These are phyloP conservation scores for Allophyes oxyacanthae DNA, from an alignment of 2,888 invertebrate species.

Conservation along the genomic window DNA sequence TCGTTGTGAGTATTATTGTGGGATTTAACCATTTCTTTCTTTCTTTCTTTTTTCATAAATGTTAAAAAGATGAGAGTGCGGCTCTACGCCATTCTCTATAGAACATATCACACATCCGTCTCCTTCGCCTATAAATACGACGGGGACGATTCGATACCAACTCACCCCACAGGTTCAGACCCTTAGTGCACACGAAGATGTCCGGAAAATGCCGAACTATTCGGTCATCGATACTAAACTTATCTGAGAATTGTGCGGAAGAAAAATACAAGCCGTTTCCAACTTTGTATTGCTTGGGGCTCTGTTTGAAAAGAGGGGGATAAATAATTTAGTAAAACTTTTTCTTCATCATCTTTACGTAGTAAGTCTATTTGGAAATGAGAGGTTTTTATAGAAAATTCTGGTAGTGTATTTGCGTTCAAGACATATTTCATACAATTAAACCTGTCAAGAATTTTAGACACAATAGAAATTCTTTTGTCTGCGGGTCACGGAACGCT, in stretches of 20 bases:
- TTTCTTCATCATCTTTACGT: conserved; percentile 1
- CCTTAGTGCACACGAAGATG: conserved; percentile 37
- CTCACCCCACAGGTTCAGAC: conserved; percentile 51
- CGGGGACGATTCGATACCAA: conserved; percentile 74
- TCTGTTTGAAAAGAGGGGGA: not conserved
- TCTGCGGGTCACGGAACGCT: too few relatives aligned
- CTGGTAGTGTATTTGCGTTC: too few relatives aligned
- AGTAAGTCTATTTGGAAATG: too few relatives aligned
- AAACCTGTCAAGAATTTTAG: too few relatives aligned
- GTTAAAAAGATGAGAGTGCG: conserved; percentile 2
- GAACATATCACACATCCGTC: conserved; percentile 72
- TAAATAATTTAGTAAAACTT: not conserved
- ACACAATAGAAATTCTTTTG: too few relatives aligned
- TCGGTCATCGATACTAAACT: conserved; percentile 39
- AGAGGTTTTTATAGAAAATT: too few relatives aligned
- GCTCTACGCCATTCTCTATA: conserved; percentile 58
- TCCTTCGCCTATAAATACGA: conserved; percentile 82
- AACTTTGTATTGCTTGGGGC: conserved; percentile 25
- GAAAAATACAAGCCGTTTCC: conserved; percentile 15
- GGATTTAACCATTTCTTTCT: too few relatives aligned
- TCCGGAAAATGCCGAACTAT: conserved; percentile 50
- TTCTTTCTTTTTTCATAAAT: too few relatives aligned
- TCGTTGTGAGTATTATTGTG: too few relatives aligned
- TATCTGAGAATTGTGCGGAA: conserved; percentile 21
- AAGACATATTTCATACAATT: too few relatives aligned